A percentile compares a stretch with the other conserved stretches of the same genome.
These are phyloP conservation scores for Unio pictorum DNA, from an alignment of 2,888 invertebrate species.

Conservation along the genomic window DNA sequence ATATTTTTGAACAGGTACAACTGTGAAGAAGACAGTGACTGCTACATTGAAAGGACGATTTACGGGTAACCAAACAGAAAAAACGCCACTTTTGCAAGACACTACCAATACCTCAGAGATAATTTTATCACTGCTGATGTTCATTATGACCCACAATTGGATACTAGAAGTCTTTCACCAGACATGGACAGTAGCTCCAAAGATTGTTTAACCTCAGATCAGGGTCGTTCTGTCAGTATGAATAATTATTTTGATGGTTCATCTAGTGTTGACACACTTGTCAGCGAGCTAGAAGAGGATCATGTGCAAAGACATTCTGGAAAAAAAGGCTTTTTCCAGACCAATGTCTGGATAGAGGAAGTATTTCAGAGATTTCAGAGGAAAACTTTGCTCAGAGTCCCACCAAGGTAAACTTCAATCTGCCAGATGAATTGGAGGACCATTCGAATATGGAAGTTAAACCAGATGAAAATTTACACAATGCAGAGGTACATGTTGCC, in stretches of 20 bases:
- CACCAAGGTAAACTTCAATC: too few species aligned
- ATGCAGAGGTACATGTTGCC: too few species aligned
- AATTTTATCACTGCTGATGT: constrained; percentile 24
- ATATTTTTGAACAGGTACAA: constrained; percentile 24
- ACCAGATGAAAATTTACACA: too few species aligned
- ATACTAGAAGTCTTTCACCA: constrained; percentile 24
- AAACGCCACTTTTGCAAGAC: constrained; percentile 34
- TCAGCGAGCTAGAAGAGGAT: too few species aligned
- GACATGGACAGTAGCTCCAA: constrained; percentile 52
- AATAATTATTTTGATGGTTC: constrained; percentile 53
- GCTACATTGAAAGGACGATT: constrained; percentile 20
- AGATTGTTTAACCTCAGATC: constrained; percentile 24
- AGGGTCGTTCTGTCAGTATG: constrained; percentile 46
- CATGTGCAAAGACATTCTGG: too few species aligned
- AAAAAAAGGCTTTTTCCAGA: too few species aligned
- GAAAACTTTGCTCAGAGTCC: too few species aligned
- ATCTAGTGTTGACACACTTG: constrained; percentile 29
- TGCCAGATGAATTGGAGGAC: too few species aligned
- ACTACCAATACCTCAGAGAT: constrained; percentile 6
- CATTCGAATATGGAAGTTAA: too few species aligned
- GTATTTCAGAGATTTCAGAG: too few species aligned
- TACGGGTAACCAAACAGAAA: constrained; percentile 18
- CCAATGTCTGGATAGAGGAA: too few species aligned
- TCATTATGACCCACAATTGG: constrained; percentile 20
- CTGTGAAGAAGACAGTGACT: constrained; percentile 49